Conservation (phyloP, 2,113 vertebrate species). For the Noturus placidus region DNA sequence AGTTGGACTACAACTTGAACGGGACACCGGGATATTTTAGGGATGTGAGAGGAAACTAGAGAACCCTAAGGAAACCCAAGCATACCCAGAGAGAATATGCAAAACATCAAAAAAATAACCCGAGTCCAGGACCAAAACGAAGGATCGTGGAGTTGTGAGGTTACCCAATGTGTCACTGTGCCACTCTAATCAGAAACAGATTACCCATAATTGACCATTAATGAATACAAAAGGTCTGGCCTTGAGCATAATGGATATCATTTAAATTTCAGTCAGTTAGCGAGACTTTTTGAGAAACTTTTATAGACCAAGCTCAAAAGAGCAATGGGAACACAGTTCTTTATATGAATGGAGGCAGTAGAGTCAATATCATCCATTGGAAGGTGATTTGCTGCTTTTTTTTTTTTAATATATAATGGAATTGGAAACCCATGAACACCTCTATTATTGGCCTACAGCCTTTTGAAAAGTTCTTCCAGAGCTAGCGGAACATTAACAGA, state of each 20-base stretch:
- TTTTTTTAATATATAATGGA: not conserved
- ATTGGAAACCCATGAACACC: not conserved
- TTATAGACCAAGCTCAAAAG: not conserved
- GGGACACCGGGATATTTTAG: not conserved
- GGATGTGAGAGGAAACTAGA: not conserved
- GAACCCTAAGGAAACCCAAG: not conserved
- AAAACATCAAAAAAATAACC: not conserved
- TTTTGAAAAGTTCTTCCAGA: not conserved
- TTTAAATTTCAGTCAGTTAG: not conserved
- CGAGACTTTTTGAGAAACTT: not conserved
- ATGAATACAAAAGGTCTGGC: not conserved
- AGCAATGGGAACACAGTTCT: not conserved
- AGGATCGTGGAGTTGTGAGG: not conserved
- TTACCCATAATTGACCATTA: not conserved
- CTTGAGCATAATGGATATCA: not conserved
- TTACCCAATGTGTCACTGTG: not conserved
- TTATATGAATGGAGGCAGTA: not conserved
- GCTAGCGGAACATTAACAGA: not conserved
- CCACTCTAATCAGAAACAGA: not conserved
- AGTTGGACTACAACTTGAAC: not conserved
- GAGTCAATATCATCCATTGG: not conserved
- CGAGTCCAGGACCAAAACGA: not conserved
- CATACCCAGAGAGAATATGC: not conserved
- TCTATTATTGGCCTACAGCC: not conserved
- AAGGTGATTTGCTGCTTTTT: not conserved